These are phyloP conservation scores for Gavia stellata DNA, from an alignment of 2,113 vertebrate genomes.

Conservation along the genomic window DNA sequence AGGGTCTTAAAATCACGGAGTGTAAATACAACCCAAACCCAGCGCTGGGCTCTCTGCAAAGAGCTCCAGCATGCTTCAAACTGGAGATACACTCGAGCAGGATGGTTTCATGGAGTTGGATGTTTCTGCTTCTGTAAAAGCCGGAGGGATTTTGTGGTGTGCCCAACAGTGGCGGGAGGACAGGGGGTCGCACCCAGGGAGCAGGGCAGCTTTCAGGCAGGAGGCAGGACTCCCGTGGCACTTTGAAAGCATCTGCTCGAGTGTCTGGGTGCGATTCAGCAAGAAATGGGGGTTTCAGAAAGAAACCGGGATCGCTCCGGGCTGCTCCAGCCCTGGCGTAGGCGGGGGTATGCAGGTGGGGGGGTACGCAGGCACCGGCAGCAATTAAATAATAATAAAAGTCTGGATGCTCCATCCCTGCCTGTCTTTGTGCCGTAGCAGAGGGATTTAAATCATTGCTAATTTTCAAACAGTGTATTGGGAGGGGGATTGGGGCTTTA, in stretches of 20 bases:
- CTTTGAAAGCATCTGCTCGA: background rate
- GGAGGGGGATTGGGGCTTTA: background rate
- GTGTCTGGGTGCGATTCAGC: background rate
- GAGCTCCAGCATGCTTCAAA: background rate
- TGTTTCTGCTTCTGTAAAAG: background rate
- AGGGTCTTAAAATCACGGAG: background rate
- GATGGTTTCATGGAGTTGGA: background rate
- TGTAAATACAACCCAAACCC: background rate
- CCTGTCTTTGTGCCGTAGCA: background rate
- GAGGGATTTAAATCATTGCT: background rate
- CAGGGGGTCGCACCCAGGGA: rapidly evolving
- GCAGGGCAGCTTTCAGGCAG: background rate
- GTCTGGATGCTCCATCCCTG: background rate
- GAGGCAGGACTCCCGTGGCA: background rate
- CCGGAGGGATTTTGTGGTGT: background rate
- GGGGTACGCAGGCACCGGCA: rapidly evolving
- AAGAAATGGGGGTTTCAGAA: background rate
- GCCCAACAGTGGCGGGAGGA: too few species aligned
- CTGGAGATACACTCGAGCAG: background rate
- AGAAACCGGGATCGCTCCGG: background rate
- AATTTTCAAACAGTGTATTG: background rate
- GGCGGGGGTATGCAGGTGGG: too few species aligned
- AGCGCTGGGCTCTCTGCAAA: background rate
- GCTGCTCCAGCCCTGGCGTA: rapidly evolving
- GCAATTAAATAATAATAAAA: constrained; percentile 66